These are phyloP conservation scores for Turritopsis rubra DNA, from an alignment of 30 jellyfish, hydroid and myxozoan species.

Conservation along the genomic window DNA sequence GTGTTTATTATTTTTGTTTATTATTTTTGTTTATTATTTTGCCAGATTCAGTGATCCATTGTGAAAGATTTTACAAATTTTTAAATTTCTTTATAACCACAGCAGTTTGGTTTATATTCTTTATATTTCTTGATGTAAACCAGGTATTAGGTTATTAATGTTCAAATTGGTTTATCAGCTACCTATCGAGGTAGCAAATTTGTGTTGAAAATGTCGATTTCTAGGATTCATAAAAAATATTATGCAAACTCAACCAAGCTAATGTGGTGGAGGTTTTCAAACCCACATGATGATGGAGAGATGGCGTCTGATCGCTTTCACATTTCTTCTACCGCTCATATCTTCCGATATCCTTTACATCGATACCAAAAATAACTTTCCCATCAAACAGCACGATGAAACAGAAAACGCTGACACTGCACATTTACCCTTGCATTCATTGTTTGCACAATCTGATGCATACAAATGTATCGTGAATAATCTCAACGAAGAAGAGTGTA, in stretches of 20 bases:
- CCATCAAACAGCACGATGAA: not conserved
- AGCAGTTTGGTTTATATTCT: too few relatives aligned
- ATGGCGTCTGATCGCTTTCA: not conserved
- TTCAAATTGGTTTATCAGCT: too few relatives aligned
- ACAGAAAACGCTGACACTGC: slow-evolving; percentile 8
- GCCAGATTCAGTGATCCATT: too few relatives aligned
- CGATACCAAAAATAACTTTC: not conserved
- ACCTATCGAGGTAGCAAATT: too few relatives aligned
- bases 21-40: too few relatives aligned
- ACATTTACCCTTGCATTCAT: slow-evolving; percentile 22
- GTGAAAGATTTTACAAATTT: too few relatives aligned
- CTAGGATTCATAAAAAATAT: too few relatives aligned
- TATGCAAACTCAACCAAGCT: not conserved
- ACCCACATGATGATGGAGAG: not conserved
- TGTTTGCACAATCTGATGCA: slow-evolving; percentile 26
- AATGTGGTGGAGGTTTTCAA: not conserved
- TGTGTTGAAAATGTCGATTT: too few relatives aligned
- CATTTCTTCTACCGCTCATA: not conserved
- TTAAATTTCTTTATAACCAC: too few relatives aligned
- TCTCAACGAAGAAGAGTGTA: not conserved
- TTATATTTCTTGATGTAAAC: too few relatives aligned
- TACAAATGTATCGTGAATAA: slow-evolving; percentile 35
- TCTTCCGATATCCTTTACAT: not conserved
- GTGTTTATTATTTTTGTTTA: too few relatives aligned
- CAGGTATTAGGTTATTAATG: too few relatives aligned